Conservation (phyloP, 2,888 invertebrate genomes). For the Trichopria drosophilae region DNA sequence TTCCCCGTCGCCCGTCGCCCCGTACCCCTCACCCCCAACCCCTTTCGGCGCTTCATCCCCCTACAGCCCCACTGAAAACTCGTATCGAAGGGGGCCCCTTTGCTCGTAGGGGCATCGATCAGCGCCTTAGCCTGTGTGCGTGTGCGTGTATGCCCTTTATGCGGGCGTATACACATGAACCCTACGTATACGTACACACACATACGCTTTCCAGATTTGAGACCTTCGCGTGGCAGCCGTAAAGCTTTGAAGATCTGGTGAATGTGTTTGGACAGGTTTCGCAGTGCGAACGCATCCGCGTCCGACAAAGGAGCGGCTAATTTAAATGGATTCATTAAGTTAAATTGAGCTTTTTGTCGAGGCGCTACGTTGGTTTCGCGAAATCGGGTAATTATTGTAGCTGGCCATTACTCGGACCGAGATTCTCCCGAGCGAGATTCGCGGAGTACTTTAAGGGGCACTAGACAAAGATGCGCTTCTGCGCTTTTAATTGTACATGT, state of each 20-base stretch:
- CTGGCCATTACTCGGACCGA: no score
- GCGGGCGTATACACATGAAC: conserved; percentile 11
- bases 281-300: no score
- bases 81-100: conserved; percentile 34
- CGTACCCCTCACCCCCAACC: conserved; percentile 25
- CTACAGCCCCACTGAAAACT: conserved; percentile 27
- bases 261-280: no score
- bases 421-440: no score
- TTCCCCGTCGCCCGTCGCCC: conserved; percentile 44
- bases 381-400: no score
- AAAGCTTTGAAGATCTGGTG: no score
- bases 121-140: conserved; percentile 40
- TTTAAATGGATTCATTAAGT: conserved; percentile 44
- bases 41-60: conserved; percentile 23
- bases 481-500: no score
- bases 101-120: conserved; percentile 46
- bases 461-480: no score
- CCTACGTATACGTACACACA: no score
- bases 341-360: conserved; percentile 33
- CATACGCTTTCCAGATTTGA: no score
- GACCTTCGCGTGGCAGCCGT: no score
- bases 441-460: no score
- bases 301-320: conserved; percentile 34
- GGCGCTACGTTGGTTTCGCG: conserved; percentile 4
- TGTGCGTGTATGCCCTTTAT: conserved; percentile 28